Base-by-base conservation (phyloP, 2,888 invertebrate species). In the Apantesis nais region DNA sequence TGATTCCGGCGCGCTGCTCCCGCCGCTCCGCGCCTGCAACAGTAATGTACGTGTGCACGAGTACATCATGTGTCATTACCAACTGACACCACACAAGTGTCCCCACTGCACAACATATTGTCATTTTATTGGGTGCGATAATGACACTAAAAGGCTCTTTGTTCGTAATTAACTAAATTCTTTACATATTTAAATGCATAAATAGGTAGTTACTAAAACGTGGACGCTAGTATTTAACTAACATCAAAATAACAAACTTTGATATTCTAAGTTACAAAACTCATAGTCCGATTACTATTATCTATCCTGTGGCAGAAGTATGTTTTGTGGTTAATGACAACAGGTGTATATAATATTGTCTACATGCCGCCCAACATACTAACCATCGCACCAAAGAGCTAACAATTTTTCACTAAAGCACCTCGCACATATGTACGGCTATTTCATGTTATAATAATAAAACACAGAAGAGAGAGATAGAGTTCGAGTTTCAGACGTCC, bases 1-100 rank as follows among this genome's bases (percentile, higher is more conserved):
- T 64, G 70, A 64, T 66, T 41, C 58, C 52, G 58, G 65, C 70
- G 68, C 68, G 19, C 52, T 19, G 14, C 61, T 14, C 29, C 22
- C 61, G 16, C 39, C 22, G 63, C 3, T 55, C 37, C 63, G 19
- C 29, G 16, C 9, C 25, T 44, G 29, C 44, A 63, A 66, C 37
- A 58, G 19, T 58, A 58, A 58, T 22, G 5, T 52, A 22, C 22
- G 55, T n/a, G 44, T 44, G 39, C 68, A 75, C 60, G 73, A 58
- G 61, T 39, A 64, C 61, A 64, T 41, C 29, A 55, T 67, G 31
- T 70, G 65, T 39, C 37, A n/a, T 29, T 34, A 29, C 14, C n/a
- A 41, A 55, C 19, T 55, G n/a, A 55, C 34, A 37, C 25, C 19
- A 48, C n/a, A n/a, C n/a, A n/a, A n/a, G n/a, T 11, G 29, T 63